Percentiles rank a stretch among this genome's conserved stretches.
Conservation (phyloP, 2,888 invertebrate genomes). For the Nephrocerus scutellatus region DNA sequence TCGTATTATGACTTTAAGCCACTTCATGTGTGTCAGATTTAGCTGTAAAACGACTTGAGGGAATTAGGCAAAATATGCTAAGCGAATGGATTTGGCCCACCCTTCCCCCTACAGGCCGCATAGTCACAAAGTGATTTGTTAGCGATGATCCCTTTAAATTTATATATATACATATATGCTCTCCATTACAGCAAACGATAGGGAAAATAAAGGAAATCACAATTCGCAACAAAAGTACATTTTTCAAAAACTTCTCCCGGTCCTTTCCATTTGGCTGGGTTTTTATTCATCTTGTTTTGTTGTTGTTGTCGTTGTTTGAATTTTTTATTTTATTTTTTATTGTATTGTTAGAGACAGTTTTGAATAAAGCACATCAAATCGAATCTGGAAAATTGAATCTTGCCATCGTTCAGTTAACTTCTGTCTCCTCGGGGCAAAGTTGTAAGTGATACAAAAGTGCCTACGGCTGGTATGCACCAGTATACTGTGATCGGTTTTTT, state of each 20-base stretch:
- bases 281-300: conserved; percentile 6
- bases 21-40: too few species aligned
- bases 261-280: conserved; percentile 5
- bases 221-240: too few species aligned
- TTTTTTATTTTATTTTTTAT: too few species aligned
- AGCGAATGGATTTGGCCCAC: too few species aligned
- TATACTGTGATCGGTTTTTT: conserved; percentile 10
- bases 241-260: conserved; percentile 11
- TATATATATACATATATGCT: conserved; percentile 8
- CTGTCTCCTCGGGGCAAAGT: neutral
- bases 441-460: conserved; percentile 12
- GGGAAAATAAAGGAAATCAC: conserved; percentile 23
- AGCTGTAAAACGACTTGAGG: too few species aligned
- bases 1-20: too few species aligned
- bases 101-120: too few species aligned
- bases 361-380: conserved; percentile 40
- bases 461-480: conserved; percentile 2
- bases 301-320: conserved; percentile 12
- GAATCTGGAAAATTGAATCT: conserved; percentile 33
- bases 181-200: conserved; percentile 11
- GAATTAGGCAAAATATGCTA: too few species aligned
- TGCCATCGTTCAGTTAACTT: too few species aligned
- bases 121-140: too few species aligned
- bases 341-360: conserved; percentile 37
- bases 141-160: too few species aligned